Percentiles rank a stretch among this genome's conserved stretches.
Evolutionary conservation across 2,113 vertebrate species (phyloP).

Genomic region (Pagrus major): DNA sequence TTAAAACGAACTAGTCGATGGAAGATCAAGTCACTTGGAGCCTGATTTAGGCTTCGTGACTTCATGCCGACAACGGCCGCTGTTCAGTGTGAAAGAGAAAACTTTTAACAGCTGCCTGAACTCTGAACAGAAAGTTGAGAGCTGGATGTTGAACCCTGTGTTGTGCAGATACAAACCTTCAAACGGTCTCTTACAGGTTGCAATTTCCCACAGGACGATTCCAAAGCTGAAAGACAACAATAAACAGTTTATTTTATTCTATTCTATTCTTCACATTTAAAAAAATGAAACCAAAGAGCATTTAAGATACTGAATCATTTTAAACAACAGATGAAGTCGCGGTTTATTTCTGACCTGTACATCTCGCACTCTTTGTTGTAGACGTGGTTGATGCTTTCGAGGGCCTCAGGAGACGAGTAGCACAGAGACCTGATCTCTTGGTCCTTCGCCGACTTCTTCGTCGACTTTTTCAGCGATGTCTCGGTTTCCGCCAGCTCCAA

Average conservation of each 20-base stretch:
- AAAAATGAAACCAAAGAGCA: too few species aligned
- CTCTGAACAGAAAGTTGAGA: too few species aligned
- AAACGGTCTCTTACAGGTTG: slow-evolving; percentile 86
- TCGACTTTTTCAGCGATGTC: slow-evolving; percentile 84
- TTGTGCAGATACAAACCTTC: slow-evolving; percentile 79
- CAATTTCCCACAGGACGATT: slow-evolving; percentile 91
- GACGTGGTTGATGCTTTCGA: slow-evolving; percentile 69
- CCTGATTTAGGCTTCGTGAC: not conserved
- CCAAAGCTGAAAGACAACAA: slow-evolving; percentile 87
- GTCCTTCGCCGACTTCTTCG: slow-evolving; percentile 14
- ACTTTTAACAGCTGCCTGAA: not conserved
- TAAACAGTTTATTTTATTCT: not conserved
- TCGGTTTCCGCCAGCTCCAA: slow-evolving; percentile 90
- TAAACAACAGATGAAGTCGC: not conserved
- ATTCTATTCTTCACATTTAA: too few species aligned
- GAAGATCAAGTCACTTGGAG: not conserved
- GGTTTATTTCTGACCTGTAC: slow-evolving; percentile 85
- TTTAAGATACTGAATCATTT: too few species aligned
- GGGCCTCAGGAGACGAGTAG: slow-evolving; percentile 85
- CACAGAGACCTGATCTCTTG: slow-evolving; percentile 40
- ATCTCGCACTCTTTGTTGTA: slow-evolving; percentile 88
- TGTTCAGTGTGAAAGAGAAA: not conserved
- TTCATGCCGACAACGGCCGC: not conserved
- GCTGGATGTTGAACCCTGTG: not conserved
- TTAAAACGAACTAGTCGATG: not conserved